phyloP scores from a whole-genome alignment of 2,888 invertebrate species.

The Abscondita cerata region DNA sequence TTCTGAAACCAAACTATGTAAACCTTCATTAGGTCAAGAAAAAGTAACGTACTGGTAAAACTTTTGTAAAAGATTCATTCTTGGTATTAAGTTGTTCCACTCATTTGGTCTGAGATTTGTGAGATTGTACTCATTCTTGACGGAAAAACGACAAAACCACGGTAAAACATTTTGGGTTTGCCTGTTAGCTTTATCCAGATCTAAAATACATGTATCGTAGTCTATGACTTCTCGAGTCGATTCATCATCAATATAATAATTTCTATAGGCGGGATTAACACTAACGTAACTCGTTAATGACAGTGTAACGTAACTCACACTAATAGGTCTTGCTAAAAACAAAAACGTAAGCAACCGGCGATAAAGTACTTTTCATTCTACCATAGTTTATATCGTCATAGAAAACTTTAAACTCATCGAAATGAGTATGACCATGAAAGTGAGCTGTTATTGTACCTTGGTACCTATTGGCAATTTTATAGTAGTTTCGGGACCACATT shows the following conservation, averaged over 20 bases:
- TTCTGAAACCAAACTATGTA: neutral
- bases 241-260: conserved; percentile 90
- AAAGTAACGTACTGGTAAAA: neutral
- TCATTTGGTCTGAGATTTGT: conserved; percentile 53
- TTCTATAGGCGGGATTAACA: conserved; percentile 93
- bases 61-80: conserved; percentile 46
- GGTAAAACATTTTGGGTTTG: conserved; percentile 63
- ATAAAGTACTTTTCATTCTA: too few relatives aligned
- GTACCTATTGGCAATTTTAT: conserved; percentile 86
- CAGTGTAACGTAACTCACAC: conserved; percentile 91
- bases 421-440: conserved; percentile 94
- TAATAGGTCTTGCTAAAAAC: conserved; percentile 62
- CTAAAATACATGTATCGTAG: conserved; percentile 74
- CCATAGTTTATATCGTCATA: too few relatives aligned
- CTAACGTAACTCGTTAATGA: conserved; percentile 93
- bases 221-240: conserved; percentile 74
- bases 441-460: conserved; percentile 90
- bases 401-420: conserved; percentile 92
- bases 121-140: conserved; percentile 67
- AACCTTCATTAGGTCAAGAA: neutral
- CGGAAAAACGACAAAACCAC: conserved; percentile 80
- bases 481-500: conserved; percentile 95
- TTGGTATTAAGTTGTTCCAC: conserved; percentile 53
- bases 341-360: too few relatives aligned
- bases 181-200: conserved; percentile 75